Conservation (phyloP, 2,888 invertebrate genomes). For the Stegana nigrithorax region DNA sequence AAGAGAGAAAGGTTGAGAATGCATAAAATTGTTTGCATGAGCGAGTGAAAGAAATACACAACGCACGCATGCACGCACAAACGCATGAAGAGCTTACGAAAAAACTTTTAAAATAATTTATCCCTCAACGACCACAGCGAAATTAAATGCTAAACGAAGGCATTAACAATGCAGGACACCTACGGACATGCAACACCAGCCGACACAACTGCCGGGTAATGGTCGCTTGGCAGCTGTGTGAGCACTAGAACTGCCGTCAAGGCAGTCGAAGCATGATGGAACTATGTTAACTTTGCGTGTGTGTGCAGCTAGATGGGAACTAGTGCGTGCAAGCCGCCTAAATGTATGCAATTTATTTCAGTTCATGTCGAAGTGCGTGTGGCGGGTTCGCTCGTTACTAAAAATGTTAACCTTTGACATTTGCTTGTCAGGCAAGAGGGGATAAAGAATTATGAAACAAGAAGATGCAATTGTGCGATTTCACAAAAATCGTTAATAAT, state of each 20-base stretch:
- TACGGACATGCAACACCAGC: neutral
- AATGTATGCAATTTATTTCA: conserved; percentile 20
- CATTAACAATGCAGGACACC: conserved; percentile 49
- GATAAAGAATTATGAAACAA: no score
- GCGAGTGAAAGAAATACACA: neutral
- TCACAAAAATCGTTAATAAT: no score
- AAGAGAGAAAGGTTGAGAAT: no score
- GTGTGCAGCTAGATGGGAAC: neutral
- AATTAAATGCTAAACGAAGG: conserved; percentile 63
- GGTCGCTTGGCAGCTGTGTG: neutral
- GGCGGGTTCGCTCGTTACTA: no score
- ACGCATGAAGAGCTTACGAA: conserved; percentile 20
- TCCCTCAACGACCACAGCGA: conserved; percentile 51
- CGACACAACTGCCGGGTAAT: neutral
- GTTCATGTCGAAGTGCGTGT: neutral
- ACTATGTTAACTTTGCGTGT: neutral
- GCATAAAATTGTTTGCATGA: no score
- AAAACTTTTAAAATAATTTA: conserved; percentile 47
- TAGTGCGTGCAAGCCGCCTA: conserved; percentile 11
- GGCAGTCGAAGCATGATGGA: no score
- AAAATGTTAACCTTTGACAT: no score
- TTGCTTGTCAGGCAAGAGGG: no score
- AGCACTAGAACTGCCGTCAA: neutral
- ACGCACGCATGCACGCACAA: neutral
- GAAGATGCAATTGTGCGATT: no score